These are phyloP conservation scores for Sialis fuliginosa DNA, from an alignment of 2,888 invertebrate genomes.

Conservation along the genomic window DNA sequence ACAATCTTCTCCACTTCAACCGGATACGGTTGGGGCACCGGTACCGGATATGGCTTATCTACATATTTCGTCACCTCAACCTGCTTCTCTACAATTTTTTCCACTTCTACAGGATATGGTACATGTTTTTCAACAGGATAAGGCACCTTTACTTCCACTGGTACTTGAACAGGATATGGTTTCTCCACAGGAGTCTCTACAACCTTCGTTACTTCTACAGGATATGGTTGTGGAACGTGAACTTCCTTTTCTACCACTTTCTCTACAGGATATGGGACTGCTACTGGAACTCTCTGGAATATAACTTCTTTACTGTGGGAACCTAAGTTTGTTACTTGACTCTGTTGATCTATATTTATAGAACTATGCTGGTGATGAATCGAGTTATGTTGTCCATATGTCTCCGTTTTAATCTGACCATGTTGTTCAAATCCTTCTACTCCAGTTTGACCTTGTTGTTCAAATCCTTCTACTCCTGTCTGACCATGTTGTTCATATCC, in stretches of 20 bases:
- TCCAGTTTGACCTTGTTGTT: too few species aligned
- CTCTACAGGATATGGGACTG: conserved; percentile 12
- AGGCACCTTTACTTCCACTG: conserved; percentile 22
- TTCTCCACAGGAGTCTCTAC: conserved; percentile 24
- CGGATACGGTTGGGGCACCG: conserved; percentile 19
- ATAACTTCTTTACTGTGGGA: too few species aligned
- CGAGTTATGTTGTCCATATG: too few species aligned
- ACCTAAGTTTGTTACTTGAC: too few species aligned
- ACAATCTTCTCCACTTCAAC: conserved; percentile 36
- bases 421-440: too few species aligned
- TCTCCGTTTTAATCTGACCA: too few species aligned
- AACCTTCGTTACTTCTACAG: conserved; percentile 27
- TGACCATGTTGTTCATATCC: too few species aligned
- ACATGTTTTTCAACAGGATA: conserved; percentile 14
- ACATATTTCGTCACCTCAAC: conserved; percentile 13
- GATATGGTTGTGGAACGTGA: conserved; percentile 25
- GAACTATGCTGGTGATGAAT: too few species aligned
- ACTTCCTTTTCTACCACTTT: conserved; percentile 28
- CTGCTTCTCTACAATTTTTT: conserved; percentile 34
- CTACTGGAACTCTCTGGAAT: neutral
- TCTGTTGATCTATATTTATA: too few species aligned
- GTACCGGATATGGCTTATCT: conserved; percentile 15
- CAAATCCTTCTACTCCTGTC: too few species aligned
- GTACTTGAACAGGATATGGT: conserved; percentile 26
- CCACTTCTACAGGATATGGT: conserved; percentile 22